phyloP scores from a whole-genome alignment of 2,797 vertebrate genomes.

The Carcharodon carcharias region DNA sequence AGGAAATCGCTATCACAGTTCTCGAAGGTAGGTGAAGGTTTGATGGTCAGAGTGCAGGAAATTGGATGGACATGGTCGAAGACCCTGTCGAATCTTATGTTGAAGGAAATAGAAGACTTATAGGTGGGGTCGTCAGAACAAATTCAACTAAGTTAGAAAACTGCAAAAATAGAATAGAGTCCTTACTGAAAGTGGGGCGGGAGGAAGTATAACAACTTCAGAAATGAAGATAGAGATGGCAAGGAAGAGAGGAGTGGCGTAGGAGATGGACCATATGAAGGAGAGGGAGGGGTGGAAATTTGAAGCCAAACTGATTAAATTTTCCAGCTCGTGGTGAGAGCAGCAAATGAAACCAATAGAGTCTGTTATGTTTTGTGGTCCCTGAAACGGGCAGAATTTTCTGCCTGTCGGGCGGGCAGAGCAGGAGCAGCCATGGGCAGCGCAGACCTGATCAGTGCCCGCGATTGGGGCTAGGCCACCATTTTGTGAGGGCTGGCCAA shows the following conservation, averaged over 20 bases:
- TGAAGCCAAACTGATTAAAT: not conserved
- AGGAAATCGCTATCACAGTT: not conserved
- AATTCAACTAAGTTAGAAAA: not conserved
- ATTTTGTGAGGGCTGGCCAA: too few relatives aligned
- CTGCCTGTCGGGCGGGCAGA: too few relatives aligned
- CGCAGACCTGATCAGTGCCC: too few relatives aligned
- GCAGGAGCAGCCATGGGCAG: too few relatives aligned
- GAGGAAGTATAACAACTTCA: not conserved
- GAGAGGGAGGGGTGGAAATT: not conserved
- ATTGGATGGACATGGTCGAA: not conserved
- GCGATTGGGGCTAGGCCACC: too few relatives aligned
- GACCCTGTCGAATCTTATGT: not conserved
- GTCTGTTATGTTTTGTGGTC: not conserved
- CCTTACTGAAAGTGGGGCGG: not conserved
- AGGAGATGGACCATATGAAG: not conserved
- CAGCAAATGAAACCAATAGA: not conserved
- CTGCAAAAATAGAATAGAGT: not conserved
- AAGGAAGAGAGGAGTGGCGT: too few relatives aligned
- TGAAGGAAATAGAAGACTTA: not conserved
- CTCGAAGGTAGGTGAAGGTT: not conserved
- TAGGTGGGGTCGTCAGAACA: not conserved
- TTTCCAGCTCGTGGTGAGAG: not conserved
- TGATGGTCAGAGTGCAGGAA: not conserved
- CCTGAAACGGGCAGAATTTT: not conserved
- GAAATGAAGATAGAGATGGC: too few relatives aligned